Base-by-base conservation (phyloP, 2,888 invertebrate species). In the Myopa testacea region DNA sequence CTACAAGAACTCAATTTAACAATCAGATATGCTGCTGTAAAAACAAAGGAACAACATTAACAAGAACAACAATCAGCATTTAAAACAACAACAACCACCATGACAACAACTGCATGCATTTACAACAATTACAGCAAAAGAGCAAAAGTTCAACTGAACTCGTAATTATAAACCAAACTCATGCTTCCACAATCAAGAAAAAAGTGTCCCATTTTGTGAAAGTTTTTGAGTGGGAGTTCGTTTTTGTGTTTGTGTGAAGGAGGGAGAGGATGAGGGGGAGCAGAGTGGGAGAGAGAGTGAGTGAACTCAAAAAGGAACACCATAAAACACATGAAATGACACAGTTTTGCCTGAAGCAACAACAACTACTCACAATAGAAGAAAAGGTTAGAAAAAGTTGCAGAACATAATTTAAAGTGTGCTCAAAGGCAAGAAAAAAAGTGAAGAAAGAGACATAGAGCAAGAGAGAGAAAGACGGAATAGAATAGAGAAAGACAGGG, bases 311-410 rank as follows among this genome's bases (percentile, higher is more conserved):
- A 55, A 55, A 55, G 55, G 55, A 55, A 14, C 55, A 55, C 5
- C 10, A 55, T 10, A 55, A 55, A 68, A 68, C 40, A 50, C 75
- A n/a, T 67, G 60, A 68, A 68, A 68, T 75, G 67, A 67, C 67
- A 75, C 75, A 67, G 55, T 75, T 75, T 38, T 19, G 67, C 68
- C 58, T 19, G 1, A 14, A 62, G 75, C 75, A 40, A 68, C 14
- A 68, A 55, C 50, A 74, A 68, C 71, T 78, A 76, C 80, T 10
- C 34, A 34, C 40, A 50, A 60, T 37, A 71, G 26, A 60, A 71
- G 34, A 40, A 38, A 5, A 34, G 4, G 40, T 38, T 34, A 8
- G 7, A 10, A 62, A 62, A 62, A 26, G 50, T 19, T 4, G 14
- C 62, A 3, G 37, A n/a, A 26, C 40, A 40, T 38, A 73, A 26